phyloP scores from a whole-genome alignment of 2,113 vertebrate genomes.

The Benitochromis conjunctus region DNA sequence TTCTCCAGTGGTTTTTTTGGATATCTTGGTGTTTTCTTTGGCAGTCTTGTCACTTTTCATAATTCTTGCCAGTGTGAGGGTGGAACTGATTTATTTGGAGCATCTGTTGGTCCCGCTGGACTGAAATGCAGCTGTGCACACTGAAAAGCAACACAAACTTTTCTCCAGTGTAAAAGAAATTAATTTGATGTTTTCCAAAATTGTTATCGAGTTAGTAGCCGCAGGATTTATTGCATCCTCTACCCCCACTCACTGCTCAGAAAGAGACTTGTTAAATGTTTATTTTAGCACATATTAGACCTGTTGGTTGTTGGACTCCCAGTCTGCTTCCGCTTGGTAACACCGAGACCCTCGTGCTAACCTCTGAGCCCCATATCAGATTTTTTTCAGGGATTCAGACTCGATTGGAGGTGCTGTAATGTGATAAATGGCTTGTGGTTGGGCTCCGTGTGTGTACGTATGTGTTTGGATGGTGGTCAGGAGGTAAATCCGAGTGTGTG shows the following conservation, averaged over 20 bases:
- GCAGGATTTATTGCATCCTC: not conserved
- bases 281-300: constrained; percentile 30
- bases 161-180: not conserved
- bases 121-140: not conserved
- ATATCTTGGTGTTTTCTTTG: not conserved
- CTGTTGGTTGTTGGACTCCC: not conserved
- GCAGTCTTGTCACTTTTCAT: not conserved
- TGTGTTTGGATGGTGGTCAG: constrained; percentile 9
- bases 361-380: not conserved
- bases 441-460: not conserved
- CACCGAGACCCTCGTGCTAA: not conserved
- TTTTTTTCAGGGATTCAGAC: not conserved
- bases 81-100: constrained; percentile 23
- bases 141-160: not conserved
- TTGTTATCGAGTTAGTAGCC: not conserved
- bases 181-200: constrained; percentile 6
- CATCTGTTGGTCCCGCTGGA: constrained; percentile 19
- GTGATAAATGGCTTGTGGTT: constrained; percentile 28
- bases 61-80: constrained; percentile 7
- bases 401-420: constrained; percentile 10
- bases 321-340: not conserved
- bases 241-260: not conserved
- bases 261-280: not conserved
- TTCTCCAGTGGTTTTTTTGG: not conserved
- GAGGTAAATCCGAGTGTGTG: constrained; percentile 7